Evolutionary conservation across 2,888 invertebrate species (phyloP), one percentile per base, ranked within the genome.

Genomic region (Phyllotreta cruciferae): DNA sequence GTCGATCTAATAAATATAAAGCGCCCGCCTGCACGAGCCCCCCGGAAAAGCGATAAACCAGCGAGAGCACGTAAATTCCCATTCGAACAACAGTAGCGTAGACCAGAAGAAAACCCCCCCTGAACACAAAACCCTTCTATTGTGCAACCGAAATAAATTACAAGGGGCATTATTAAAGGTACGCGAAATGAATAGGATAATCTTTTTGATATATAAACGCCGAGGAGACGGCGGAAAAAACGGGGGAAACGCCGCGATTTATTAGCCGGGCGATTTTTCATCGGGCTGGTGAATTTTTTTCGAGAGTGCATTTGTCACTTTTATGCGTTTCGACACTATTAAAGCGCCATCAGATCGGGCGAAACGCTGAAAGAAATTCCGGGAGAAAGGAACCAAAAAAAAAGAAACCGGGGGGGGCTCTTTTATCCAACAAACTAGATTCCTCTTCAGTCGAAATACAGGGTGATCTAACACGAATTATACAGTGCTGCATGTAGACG

Each of bases 271-370:
- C 36, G 50, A 56, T 62, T 56, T 62, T 56, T 52, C 56, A 56
- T 9, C 10, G 37, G 24, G 24, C n/a, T n/a, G 24, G 24, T 24
- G 24, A 24, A 24, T 39, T 52, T 61, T 62, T 54, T 52, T 39
- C 24, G 4, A 24, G 41, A 60, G 44, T 62, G 53, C 62, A 62
- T 62, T 62, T 56, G 56, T 62, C 62, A 62, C 45, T 62, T 62
- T 62, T 62, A 62, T 62, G 53, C 56, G 42, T 56, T 50, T 56
- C 44, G 52, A 56, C 56, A 45, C 52, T 62, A 62, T 62, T 56
- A 56, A 62, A 62, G 45, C 53, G 62, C 53, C 62, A 56, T 62
- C 62, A 53, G 62, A 24, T 24, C 44, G 36, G 44, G 52, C 60
- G 60, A 60, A 52, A 52, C 41, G 37, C 2, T 24, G 24, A 36